Conservation (phyloP, 2,113 vertebrate genomes). For the Oxyura jamaicensis region DNA sequence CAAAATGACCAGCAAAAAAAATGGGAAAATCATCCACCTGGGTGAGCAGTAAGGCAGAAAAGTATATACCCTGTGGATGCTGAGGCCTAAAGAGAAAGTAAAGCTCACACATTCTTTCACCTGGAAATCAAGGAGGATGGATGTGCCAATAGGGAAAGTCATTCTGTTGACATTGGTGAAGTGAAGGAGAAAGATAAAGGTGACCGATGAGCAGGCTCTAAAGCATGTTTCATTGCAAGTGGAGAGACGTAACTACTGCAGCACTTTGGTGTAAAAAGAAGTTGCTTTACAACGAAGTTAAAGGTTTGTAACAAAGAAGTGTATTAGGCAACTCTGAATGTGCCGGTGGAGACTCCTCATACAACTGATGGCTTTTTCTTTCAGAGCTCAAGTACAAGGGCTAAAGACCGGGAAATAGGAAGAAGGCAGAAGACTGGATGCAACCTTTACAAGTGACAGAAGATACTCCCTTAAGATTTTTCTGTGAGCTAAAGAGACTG, state of each 20-base stretch:
- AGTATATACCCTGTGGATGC: accelerated
- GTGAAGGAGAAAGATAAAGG: neutral
- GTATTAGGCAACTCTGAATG: neutral
- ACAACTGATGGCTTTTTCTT: neutral
- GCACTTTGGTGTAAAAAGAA: neutral
- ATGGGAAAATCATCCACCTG: neutral
- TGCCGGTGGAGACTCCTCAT: neutral
- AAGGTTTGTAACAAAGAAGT: neutral
- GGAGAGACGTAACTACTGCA: neutral
- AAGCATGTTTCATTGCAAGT: neutral
- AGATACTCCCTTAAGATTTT: neutral
- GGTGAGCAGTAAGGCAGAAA: neutral
- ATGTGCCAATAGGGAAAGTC: neutral
- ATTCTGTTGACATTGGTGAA: neutral
- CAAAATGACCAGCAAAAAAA: neutral
- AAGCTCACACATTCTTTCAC: neutral
- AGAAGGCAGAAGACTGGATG: neutral
- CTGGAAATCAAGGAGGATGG: neutral
- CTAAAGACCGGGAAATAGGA: neutral
- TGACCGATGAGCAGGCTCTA: neutral
- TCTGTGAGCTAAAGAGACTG: neutral
- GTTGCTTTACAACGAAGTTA: neutral
- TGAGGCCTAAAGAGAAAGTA: neutral
- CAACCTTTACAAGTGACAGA: neutral
- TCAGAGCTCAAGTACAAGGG: neutral